Evolutionary conservation across 2,797 vertebrate genomes (phyloP), one percentile per base, ranked within the genome.

Genomic region (Rhynchotus rufescens): DNA sequence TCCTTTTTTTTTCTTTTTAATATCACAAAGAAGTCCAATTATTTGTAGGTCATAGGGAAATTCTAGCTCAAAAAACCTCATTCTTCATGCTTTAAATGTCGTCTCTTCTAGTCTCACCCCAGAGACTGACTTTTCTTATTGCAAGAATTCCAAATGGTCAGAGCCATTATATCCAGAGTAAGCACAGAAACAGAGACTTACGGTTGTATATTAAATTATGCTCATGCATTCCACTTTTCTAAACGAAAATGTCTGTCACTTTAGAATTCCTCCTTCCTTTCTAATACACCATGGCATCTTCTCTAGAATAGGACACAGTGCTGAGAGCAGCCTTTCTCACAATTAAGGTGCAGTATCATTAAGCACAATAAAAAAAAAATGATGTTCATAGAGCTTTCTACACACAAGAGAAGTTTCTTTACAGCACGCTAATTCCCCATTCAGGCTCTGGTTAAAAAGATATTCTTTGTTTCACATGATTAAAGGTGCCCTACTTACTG

Each of bases 401-500:
- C 32, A 30, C 4, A 45, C 47, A 49, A 25, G 12, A 6, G 12
- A 61, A 88, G 6, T 26, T 11, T 81, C 69, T 64, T 12, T 62
- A 9, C 4, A 2, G 8, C 22, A 17, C 10, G 12, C 30, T 86
- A 5, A 10, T 62, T 75, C 64, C 30, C 66, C 72, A 19, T 17
- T 88, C 54, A 78, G 54, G 5, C 30, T 52, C 30, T 7, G 36
- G 44, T n/a, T 80, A 8, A 61, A 73, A 68, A 69, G 73, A 32
- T 10, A 0, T 17, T 68, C 74, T 67, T 73, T 76, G 9, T 80
- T 86, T 81, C 60, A 66, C 32, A 51, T 9, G 56, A 86, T 79
- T 74, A 79, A 93, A 95, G 67, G 57, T 91, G 87, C 30, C 91
- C 93, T 88, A 73, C 85, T 91, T 93, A 62, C 72, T 68, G 49